phyloP scores from a whole-genome alignment of 2,113 vertebrate species.

The Dipodomys ordii region DNA sequence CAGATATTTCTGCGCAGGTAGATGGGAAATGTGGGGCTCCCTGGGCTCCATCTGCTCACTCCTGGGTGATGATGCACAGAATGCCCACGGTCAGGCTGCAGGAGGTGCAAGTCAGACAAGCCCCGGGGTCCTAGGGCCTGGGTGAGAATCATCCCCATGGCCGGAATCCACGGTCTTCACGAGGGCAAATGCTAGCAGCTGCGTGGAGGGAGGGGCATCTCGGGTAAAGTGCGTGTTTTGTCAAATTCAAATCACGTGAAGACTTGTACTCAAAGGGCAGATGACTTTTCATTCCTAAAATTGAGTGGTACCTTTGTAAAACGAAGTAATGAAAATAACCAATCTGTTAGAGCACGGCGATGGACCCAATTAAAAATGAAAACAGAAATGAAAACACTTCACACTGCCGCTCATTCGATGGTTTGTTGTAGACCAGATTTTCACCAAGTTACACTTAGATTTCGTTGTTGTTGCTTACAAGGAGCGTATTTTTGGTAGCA shows the following conservation, averaged over 20 bases:
- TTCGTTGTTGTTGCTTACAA: constrained; percentile 5
- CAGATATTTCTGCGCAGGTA: neutral
- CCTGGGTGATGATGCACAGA: neutral
- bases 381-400: constrained; percentile 30
- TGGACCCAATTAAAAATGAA: neutral
- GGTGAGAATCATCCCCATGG: neutral
- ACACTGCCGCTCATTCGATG: constrained; percentile 9
- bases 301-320: neutral
- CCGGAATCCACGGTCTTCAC: neutral
- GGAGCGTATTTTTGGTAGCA: constrained; percentile 69
- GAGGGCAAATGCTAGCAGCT: neutral
- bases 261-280: constrained; percentile 43
- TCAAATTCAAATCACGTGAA: constrained; percentile 64
- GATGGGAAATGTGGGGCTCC: neutral
- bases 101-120: neutral
- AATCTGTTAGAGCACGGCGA: constrained; percentile 60
- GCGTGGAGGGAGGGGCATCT: neutral
- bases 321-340: constrained; percentile 66
- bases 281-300: constrained; percentile 31
- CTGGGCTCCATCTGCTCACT: neutral
- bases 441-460: neutral
- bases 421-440: constrained; percentile 39
- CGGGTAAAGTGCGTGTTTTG: constrained; percentile 35
- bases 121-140: neutral
- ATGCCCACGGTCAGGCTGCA: neutral